Evolutionary conservation across 2,888 invertebrate species (phyloP).

Genomic region (Aquatica leii): DNA sequence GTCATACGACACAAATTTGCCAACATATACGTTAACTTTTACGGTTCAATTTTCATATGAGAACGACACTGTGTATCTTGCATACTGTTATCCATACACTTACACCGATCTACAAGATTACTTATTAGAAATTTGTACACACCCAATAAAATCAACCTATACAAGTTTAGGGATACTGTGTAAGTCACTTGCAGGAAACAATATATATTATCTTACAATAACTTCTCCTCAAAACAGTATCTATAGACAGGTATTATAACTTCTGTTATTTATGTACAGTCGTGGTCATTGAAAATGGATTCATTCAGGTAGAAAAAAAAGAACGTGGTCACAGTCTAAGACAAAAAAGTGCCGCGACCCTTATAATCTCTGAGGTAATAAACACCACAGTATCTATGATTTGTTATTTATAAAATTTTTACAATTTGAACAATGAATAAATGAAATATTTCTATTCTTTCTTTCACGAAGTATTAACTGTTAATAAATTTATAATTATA

Average conservation of each 20-base stretch:
- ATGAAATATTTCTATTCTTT: no score
- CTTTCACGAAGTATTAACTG: no score
- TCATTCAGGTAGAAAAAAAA: no score
- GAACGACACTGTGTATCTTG: conserved; percentile 87
- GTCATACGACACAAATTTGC: conserved; percentile 71
- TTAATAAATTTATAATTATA: no score
- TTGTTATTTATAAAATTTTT: no score
- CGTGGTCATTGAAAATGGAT: no score
- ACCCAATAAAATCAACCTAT: conserved; percentile 85
- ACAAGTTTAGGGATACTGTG: conserved; percentile 83
- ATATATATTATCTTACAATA: conserved; percentile 90
- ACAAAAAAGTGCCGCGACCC: no score
- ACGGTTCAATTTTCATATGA: conserved; percentile 89
- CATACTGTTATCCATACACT: conserved; percentile 95
- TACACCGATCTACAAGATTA: conserved; percentile 89
- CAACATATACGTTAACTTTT: conserved; percentile 88
- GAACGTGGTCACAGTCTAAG: no score
- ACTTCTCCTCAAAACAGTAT: conserved; percentile 72
- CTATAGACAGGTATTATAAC: conserved; percentile 52
- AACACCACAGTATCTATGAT: no score
- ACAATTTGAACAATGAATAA: no score
- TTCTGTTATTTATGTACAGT: no score
- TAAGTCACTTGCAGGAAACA: conserved; percentile 88
- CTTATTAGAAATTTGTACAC: conserved; percentile 76
- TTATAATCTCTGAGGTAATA: no score